Base-by-base conservation (phyloP, 2,113 vertebrate genomes). In the Triplophysa tibetana region DNA sequence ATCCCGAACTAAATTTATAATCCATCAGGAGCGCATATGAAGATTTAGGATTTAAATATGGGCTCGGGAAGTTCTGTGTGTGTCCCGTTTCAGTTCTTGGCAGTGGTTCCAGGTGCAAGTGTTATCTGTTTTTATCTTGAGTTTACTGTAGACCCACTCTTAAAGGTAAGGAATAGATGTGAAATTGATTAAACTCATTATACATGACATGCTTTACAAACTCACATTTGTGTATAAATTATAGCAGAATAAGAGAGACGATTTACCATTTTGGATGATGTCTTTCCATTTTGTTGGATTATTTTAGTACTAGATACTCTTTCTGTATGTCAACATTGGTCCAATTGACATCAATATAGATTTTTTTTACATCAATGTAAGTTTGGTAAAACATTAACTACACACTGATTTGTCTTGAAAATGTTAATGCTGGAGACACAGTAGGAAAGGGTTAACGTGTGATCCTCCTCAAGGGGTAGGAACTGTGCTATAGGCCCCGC, bases 401-500 rank as follows among this genome's bases (percentile, higher is more conserved):
- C 33, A 8, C 33, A 29, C 29, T 29, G 29, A 29, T 29, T 4
- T 29, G 29, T 29, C 29, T 4, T 3, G 0, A 29, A 29, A 29
- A 29, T 38, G 33, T 38, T 38, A 4, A 7, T 38, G 75, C 19
- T 33, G 33, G 6, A 29, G 66, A 48, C 43, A 17, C 29, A 63
- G 63, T 1, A 80, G 52, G 64, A 89, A 88, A 81, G 85, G 72
- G 88, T 91, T 91, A 89, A 89, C 17, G 21, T 38, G 70, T 77
- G 14, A 79, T 84, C 77, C 82, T 79, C 85, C 85, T 79, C 48
- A 43, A 62, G 75, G 82, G 85, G 86, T 87, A 77, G 81, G 52
- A 83, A 81, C 81, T 80, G 70, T 50, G 81, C 83, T 88, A 86
- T 83, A 79, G 66, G 80, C 76, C 77, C 89, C 88, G 45, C 88